Base-by-base conservation (phyloP, 2,113 vertebrate genomes). In the Pterocles orientalis region DNA sequence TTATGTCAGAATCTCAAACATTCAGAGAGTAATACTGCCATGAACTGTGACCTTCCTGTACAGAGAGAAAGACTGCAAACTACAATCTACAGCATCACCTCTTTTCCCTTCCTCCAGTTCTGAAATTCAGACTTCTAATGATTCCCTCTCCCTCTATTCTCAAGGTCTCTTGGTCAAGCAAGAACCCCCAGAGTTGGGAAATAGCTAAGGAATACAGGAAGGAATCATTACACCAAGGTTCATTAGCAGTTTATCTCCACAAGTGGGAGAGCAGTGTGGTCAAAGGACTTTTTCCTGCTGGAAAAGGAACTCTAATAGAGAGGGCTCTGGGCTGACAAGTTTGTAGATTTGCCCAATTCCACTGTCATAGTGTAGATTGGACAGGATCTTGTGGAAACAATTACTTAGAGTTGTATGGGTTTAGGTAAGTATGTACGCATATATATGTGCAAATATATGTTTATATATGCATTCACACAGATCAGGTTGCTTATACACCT, bases 181-280 rank as follows among this genome's bases (percentile, higher is more conserved):
- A 53, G 48, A 91, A 39, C 23, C 19, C 43, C 50, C 31, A 77
- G 33, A 69, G 54, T 0, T 62, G 66, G 21, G 60, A 87, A 90
- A 80, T 23, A 18, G 45, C 50, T 34, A 4, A 62, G 54, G 62
- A 80, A 92, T 64, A 10, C 20, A 53, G 73, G 53, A 68, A 80
- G 36, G 36, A 80, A 64, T 76, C 69, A 21, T 66, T 84, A 54
- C 19, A 45, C 14, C 58, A 62, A 53, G 1, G 7, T 33, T 94
- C 47, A 65, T 93, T 66, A 94, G 41, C 33, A 86, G 76, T 94
- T 93, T 86, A 72, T 73, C 78, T 86, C 48, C 77, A 87, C 36
- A 76, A 20, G n/a, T 80, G n/a, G n/a, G 54, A 71, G 41, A 94
- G 54, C 62, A 86, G 47, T 33, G 50, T 81, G 64, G 47, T 72